A percentile compares a stretch with the other conserved stretches of the same genome.
Conservation (phyloP, 2,888 invertebrate genomes). For the Smittia sp. region DNA sequence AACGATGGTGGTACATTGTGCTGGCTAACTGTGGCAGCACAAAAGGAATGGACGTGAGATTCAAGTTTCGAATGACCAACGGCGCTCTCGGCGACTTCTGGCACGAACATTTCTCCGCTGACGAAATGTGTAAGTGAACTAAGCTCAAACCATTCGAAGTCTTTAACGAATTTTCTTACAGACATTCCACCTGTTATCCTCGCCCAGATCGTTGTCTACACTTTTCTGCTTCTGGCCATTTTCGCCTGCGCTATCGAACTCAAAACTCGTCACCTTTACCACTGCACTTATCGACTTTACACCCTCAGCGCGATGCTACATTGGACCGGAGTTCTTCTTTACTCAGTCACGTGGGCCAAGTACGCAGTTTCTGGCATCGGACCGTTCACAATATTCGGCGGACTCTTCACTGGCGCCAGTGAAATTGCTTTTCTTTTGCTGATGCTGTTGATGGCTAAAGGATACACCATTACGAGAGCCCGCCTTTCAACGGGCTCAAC, state of each 20-base stretch:
- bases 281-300: slow-evolving; percentile 85
- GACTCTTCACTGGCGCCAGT: slow-evolving; percentile 60
- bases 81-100: slow-evolving; percentile 75
- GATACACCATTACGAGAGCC: slow-evolving; percentile 86
- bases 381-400: slow-evolving; percentile 56
- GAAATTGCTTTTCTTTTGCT: slow-evolving; percentile 75
- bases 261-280: slow-evolving; percentile 74
- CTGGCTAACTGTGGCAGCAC: slow-evolving; percentile 74
- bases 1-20: slow-evolving; percentile 90
- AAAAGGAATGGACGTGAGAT: slow-evolving; percentile 74
- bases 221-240: slow-evolving; percentile 68
- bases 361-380: slow-evolving; percentile 74
- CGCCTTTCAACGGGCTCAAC: slow-evolving; percentile 69
- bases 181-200: slow-evolving; percentile 83
- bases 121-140: slow-evolving; percentile 81
- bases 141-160: neutral
- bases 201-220: slow-evolving; percentile 69
- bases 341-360: slow-evolving; percentile 69
- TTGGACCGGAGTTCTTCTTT: slow-evolving; percentile 66
- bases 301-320: slow-evolving; percentile 69
- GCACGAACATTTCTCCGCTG: slow-evolving; percentile 89
- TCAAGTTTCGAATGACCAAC: slow-evolving; percentile 85
- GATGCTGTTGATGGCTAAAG: slow-evolving; percentile 80
- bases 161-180: slow-evolving; percentile 53
- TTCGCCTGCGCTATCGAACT: slow-evolving; percentile 73